Evolutionary conservation across 37 sponge, comb jelly and placozoan genomes (phyloP).

Genomic region (Agelas oroides): DNA sequence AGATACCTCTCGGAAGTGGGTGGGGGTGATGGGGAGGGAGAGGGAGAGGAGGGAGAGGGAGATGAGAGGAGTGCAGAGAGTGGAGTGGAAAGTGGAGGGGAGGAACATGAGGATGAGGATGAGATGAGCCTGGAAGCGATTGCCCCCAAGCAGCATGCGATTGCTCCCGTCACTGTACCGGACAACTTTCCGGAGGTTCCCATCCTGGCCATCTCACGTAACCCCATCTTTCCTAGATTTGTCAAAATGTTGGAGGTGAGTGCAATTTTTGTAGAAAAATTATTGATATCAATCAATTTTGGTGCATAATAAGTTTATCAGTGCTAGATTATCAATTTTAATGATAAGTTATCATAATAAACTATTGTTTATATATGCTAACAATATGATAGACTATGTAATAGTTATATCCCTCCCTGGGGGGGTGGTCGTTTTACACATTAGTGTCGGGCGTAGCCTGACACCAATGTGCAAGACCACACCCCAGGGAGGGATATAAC

Average conservation of each 20-base stretch:
- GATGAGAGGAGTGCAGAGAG: slow-evolving; percentile 2
- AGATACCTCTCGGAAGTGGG: not conserved
- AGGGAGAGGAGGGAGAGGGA: not conserved
- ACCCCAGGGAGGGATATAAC: too few relatives aligned
- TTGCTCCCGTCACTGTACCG: slow-evolving; percentile 64
- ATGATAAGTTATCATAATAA: not conserved
- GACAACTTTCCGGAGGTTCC: slow-evolving; percentile 89
- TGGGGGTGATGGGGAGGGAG: slow-evolving; percentile 1
- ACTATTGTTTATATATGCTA: not conserved
- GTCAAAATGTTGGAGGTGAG: slow-evolving; percentile 93
- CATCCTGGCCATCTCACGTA: slow-evolving; percentile 72
- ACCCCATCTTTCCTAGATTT: slow-evolving; percentile 93
- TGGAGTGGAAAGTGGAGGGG: slow-evolving; percentile 11
- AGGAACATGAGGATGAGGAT: not conserved
- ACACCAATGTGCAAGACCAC: too few relatives aligned
- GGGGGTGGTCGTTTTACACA: too few relatives aligned
- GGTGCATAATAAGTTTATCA: too few relatives aligned
- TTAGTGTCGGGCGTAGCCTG: too few relatives aligned
- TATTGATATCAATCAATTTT: too few relatives aligned
- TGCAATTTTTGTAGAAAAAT: too few relatives aligned
- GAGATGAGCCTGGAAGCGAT: not conserved
- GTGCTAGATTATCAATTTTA: too few relatives aligned
- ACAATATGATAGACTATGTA: too few relatives aligned
- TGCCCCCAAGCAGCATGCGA: slow-evolving; percentile 8
- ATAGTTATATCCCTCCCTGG: too few relatives aligned